These are phyloP conservation scores for Mareca strepera DNA, from an alignment of 2,797 vertebrate genomes.

Conservation along the genomic window DNA sequence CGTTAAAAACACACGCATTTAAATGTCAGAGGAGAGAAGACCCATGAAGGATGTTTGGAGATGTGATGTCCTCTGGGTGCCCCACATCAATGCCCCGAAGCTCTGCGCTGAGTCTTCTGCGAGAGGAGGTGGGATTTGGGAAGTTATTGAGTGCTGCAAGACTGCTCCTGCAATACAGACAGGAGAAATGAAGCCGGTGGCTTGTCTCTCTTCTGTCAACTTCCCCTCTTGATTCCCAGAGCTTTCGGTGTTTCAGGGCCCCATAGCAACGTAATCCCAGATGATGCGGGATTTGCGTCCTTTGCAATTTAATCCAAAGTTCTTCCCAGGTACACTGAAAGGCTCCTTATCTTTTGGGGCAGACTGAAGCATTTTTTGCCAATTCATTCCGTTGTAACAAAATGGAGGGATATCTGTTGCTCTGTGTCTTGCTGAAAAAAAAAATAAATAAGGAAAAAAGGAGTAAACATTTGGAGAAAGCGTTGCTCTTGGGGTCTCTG, in stretches of 20 bases:
- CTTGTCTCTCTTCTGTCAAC: background rate
- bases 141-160: background rate
- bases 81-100: background rate
- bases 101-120: background rate
- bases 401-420: background rate
- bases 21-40: background rate
- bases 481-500: background rate
- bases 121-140: background rate
- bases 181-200: background rate
- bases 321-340: background rate
- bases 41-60: background rate
- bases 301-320: background rate
- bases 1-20: background rate
- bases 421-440: background rate
- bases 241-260: background rate
- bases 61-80: background rate
- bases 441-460: no score
- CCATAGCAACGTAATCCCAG: background rate
- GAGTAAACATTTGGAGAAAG: background rate
- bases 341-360: background rate
- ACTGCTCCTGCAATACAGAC: background rate
- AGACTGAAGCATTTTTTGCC: background rate
- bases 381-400: background rate
- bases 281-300: background rate
- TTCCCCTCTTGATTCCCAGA: slow-evolving; percentile 14